These are phyloP conservation scores for Steinernema feltiae DNA, from an alignment of 1,140 invertebrate genomes.

Conservation along the genomic window DNA sequence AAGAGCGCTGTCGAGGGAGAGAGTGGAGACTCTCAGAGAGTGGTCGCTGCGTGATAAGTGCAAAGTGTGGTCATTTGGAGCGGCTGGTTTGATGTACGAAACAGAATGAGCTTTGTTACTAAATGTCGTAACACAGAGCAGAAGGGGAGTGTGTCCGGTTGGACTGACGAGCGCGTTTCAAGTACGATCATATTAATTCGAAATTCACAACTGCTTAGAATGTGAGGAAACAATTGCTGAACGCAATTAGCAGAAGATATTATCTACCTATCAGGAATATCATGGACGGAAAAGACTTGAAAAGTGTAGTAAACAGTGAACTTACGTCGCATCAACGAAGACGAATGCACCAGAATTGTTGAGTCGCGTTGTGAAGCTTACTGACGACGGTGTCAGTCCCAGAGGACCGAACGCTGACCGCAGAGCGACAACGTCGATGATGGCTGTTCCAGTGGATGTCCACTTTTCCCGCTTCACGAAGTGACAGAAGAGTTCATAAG, in stretches of 20 bases:
- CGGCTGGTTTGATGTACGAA: neutral
- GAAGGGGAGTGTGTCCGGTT: neutral
- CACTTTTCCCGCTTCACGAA: neutral
- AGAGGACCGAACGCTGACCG: neutral
- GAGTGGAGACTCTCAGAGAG: neutral
- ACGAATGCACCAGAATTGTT: constrained; percentile 43
- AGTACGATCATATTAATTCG: neutral
- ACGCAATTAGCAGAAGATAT: neutral
- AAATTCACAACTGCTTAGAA: neutral
- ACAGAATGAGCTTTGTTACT: neutral
- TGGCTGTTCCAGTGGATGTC: neutral
- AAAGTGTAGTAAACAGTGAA: constrained; percentile 37
- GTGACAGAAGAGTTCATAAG: neutral
- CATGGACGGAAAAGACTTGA: no score
- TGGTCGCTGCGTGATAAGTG: constrained; percentile 10
- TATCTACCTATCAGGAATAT: constrained; percentile 5
- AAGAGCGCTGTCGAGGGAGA: neutral
- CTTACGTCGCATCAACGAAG: constrained; percentile 47
- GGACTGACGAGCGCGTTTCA: neutral
- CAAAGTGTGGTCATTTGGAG: constrained; percentile 8
- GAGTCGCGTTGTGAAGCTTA: constrained; percentile 43
- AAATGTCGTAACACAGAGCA: neutral
- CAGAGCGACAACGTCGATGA: neutral
- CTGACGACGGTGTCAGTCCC: neutral
- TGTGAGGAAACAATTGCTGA: no score